phyloP scores from a whole-genome alignment of 2,797 vertebrate species.

The Amniataba percoides region DNA sequence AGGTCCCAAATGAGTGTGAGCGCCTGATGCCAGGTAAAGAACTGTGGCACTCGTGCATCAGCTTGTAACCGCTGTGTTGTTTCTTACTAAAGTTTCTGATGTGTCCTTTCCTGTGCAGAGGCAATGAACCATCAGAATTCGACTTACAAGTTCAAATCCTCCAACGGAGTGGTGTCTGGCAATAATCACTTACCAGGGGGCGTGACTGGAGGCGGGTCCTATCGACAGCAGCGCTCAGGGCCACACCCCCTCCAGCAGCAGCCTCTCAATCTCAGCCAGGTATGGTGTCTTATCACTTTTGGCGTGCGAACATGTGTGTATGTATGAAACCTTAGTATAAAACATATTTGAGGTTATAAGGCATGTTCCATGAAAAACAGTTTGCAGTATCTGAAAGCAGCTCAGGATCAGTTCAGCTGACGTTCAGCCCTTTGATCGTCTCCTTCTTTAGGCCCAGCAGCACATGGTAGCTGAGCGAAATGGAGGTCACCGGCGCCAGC shows the following conservation, averaged over 20 bases:
- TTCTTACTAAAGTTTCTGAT: background rate
- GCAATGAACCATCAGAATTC: conserved; percentile 93
- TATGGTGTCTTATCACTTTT: conserved; percentile 60
- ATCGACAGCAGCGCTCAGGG: conserved; percentile 93
- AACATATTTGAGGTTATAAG: too few relatives aligned
- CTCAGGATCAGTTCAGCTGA: background rate
- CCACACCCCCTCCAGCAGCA: conserved; percentile 96
- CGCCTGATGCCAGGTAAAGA: conserved; percentile 92
- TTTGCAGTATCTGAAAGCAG: too few relatives aligned
- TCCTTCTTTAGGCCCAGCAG: conserved; percentile 90
- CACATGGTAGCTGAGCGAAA: conserved; percentile 92
- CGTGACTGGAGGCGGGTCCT: conserved; percentile 87
- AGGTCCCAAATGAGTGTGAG: conserved; percentile 91
- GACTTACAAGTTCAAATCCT: conserved; percentile 95
- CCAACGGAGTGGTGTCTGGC: conserved; percentile 90
- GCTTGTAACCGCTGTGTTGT: background rate
- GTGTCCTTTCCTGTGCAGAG: conserved; percentile 77
- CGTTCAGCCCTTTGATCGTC: background rate
- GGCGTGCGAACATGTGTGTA: background rate
- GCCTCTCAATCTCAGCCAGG: conserved; percentile 99
- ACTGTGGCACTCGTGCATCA: background rate
- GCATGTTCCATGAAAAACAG: too few relatives aligned
- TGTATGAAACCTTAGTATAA: background rate
- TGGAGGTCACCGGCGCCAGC: conserved; percentile 93
- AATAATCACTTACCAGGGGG: conserved; percentile 92